Evolutionary conservation across 2,797 vertebrate species (phyloP), one percentile per base, ranked within the genome.

Genomic region (Mus caroli): DNA sequence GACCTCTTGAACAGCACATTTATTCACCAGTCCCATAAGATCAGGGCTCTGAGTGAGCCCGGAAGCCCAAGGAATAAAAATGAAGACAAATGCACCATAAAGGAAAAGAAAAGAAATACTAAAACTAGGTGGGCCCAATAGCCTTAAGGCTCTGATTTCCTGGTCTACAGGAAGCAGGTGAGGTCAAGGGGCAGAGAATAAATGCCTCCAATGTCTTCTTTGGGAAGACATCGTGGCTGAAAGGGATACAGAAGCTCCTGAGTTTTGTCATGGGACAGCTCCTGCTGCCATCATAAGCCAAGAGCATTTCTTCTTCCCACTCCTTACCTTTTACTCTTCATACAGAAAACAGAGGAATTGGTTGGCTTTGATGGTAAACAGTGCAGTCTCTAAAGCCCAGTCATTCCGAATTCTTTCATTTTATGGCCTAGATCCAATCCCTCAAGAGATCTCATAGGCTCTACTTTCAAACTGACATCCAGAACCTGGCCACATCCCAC

Each of bases 51-150:
- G 40, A 28, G 67, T 34, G 56, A 52, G 60, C 52, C 50, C 1
- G 7, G n/a, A 93, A 86, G 50, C 26, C 88, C 54, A 12, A 84
- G 91, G 56, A 77, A 92, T 83, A 67, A 88, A 50, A n/a, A 80
- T 83, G 9, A 83, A 78, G 52, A 92, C 24, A 87, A 34, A 92
- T 67, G n/a, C 4, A 78, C 67, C 19, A 20, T 40, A 8, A 85
- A 60, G 92, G 37, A 50, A 60, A 85, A 90, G 28, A 79, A 58
- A 94, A 34, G 50, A 76, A 84, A 87, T 50, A 52, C 58, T 40
- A 24, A 90, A 67, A 76, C 43, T 43, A 73, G 54, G 60, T 75
- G 37, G 24, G 17, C 50, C 1, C 5, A 26, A 11, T 1, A 26
- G 3, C 24, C 12, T 92, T 82, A 82, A 26, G 13, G 43, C 75